Conservation (phyloP, 2,113 vertebrate genomes). For the Pelodiscus sinensis region DNA sequence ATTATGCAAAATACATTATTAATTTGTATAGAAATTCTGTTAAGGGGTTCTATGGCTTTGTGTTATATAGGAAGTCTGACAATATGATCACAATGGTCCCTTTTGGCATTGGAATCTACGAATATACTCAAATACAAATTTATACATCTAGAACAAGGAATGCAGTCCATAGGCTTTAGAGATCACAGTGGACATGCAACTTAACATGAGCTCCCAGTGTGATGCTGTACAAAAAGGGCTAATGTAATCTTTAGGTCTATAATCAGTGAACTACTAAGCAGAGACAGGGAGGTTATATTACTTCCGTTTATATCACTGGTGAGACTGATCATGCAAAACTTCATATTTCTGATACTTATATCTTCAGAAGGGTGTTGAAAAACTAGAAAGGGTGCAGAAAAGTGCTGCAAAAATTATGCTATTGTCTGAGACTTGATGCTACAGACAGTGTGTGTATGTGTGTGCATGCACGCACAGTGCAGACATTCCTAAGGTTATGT, state of each 20-base stretch:
- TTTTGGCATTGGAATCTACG: background rate
- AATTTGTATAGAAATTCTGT: background rate
- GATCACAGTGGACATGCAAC: background rate
- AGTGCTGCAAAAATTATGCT: background rate
- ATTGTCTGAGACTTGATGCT: background rate
- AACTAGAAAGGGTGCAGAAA: background rate
- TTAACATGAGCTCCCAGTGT: background rate
- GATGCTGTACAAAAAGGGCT: background rate
- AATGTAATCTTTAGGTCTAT: background rate
- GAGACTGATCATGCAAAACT: background rate
- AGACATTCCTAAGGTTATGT: no score
- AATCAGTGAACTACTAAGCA: background rate
- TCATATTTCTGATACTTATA: background rate
- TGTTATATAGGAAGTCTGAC: background rate
- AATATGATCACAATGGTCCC: background rate
- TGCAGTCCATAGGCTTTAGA: background rate
- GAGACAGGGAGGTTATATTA: background rate
- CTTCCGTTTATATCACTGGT: background rate
- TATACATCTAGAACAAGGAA: background rate
- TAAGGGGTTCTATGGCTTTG: background rate
- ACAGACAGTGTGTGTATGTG: background rate
- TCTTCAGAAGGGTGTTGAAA: background rate
- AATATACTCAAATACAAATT: background rate
- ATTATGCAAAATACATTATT: background rate
- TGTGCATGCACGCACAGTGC: no score